Evolutionary conservation across 2,888 invertebrate genomes (phyloP).

Genomic region (Tineola bisselliella): DNA sequence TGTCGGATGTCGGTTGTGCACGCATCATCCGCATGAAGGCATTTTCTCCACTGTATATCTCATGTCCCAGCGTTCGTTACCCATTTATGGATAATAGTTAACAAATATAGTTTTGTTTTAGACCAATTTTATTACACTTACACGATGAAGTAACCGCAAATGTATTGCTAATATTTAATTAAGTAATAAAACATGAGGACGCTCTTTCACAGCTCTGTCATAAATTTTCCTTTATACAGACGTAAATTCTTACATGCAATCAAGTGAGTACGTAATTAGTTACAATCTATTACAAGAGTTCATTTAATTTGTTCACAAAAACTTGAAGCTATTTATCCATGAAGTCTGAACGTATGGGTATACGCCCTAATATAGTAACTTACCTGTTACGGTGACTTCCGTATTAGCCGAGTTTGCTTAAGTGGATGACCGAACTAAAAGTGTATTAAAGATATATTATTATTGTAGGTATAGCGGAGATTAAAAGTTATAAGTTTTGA

Average conservation of each 20-base stretch:
- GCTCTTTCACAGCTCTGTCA: neutral
- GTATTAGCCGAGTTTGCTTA: neutral
- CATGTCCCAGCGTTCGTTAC: no score
- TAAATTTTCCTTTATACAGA: conserved; percentile 6
- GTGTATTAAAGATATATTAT: no score
- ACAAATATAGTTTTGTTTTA: no score
- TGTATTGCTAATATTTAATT: neutral
- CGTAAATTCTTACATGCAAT: conserved; percentile 3
- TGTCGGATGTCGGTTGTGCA: conserved; percentile 46
- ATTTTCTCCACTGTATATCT: conserved; percentile 25
- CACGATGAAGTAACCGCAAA: no score
- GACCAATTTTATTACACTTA: no score
- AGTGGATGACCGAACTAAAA: neutral
- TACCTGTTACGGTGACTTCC: neutral
- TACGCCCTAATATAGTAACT: neutral
- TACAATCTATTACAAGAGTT: conserved; percentile 7
- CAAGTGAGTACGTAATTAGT: conserved; percentile 2
- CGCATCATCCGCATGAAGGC: conserved; percentile 41
- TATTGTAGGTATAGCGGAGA: no score
- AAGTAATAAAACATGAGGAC: neutral
- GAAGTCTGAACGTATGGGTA: neutral
- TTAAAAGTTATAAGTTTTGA: no score
- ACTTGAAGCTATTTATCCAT: neutral
- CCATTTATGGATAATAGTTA: no score
- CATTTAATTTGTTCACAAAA: neutral